Base-by-base conservation (phyloP, 92 coral and sea anemone species). In the Porites divaricata region DNA sequence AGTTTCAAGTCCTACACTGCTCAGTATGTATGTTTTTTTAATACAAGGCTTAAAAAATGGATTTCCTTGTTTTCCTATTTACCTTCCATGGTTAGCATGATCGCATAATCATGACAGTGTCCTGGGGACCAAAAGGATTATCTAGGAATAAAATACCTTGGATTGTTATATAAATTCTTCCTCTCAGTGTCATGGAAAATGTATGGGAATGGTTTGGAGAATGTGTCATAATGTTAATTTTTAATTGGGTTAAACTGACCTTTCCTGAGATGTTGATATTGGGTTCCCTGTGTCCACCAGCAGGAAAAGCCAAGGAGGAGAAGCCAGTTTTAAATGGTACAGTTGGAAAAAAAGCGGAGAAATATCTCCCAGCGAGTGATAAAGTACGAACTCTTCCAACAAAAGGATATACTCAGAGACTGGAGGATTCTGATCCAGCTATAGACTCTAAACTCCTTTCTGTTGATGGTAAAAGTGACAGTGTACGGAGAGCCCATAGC, bases 401-500 rank as follows among this genome's bases (percentile, higher is more conserved):
- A 26, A 80, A 35, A 54, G 85, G 24, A 12, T 64, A 20, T 2
- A 63, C 23, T 53, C 74, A 81, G 28, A 83, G 75, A 79, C 72
- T 52, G 50, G 92, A 74, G 68, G 76, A 82, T 72, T 49, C 78
- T 8, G 26, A 75, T 19, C 1, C 13, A 24, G 70, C 22, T 54
- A 12, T 57, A 68, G 22, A 80, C 14, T 25, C 11, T 51, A 81
- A 81, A 20, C 69, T 58, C 15, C 86, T 81, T 28, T 70, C 77
- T 48, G 89, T 80, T 56, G 72, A 57, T 28, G 58, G 75, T 52
- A 80, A 90, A 86, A 84, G 91, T 74, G 89, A 85, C 21, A 24
- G 79, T 74, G 25, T 72, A 45, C 78, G 92, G 49, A 86, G 90
- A 25, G n/a, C 79, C 9, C 90, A 85, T 15, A 94, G 98, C 63